Evolutionary conservation across 2,888 invertebrate species (phyloP).

Genomic region (Eilema depressum): DNA sequence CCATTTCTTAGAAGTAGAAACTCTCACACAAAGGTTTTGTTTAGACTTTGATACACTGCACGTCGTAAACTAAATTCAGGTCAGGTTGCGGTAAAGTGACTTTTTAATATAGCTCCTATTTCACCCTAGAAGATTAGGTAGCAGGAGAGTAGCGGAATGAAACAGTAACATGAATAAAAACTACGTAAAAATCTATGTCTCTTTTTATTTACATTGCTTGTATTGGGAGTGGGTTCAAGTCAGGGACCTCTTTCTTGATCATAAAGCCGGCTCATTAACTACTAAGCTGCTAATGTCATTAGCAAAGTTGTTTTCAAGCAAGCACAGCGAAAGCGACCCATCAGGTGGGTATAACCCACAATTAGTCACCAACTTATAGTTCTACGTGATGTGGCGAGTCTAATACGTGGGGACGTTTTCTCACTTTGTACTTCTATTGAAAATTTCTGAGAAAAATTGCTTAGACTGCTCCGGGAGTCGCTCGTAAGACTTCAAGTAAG

Average conservation of each 20-base stretch:
- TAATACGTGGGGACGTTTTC: too few species aligned
- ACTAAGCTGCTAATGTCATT: background rate
- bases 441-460: too few species aligned
- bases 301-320: background rate
- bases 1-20: constrained; percentile 10
- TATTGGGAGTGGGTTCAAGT: too few species aligned
- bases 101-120: constrained; percentile 25
- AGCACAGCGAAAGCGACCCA: background rate
- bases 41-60: constrained; percentile 20
- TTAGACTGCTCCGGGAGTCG: too few species aligned
- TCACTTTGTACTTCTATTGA: too few species aligned
- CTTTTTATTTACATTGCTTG: too few species aligned
- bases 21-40: constrained; percentile 2
- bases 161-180: background rate
- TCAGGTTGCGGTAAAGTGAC: constrained; percentile 29
- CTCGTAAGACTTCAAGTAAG: too few species aligned
- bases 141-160: background rate
- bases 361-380: background rate
- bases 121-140: background rate
- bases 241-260: too few species aligned
- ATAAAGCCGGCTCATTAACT: too few species aligned
- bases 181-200: background rate
- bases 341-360: background rate
- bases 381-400: too few species aligned
- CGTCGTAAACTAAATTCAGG: constrained; percentile 5